A percentile compares a stretch with the other conserved stretches of the same genome.
Conservation (phyloP, 2,888 invertebrate genomes). For the Onchidella celtica region DNA sequence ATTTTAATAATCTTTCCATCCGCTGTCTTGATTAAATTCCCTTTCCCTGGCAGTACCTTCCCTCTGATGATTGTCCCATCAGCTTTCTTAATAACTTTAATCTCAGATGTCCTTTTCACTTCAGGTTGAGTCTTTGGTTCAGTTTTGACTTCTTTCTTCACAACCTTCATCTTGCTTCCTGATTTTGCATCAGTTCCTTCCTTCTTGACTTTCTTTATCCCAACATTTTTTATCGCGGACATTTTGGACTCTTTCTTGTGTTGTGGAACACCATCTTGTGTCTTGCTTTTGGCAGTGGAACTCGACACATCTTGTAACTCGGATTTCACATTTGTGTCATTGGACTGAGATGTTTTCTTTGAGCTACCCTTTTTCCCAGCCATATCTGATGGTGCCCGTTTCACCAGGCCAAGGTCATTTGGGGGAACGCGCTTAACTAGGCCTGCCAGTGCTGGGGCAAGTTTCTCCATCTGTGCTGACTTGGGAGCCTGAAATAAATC, state of each 20-base stretch:
- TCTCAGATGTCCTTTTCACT: background rate
- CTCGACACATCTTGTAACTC: background rate
- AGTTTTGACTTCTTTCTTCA: background rate
- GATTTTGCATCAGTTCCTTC: background rate
- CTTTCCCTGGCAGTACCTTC: background rate
- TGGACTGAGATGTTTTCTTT: background rate
- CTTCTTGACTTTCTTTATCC: background rate
- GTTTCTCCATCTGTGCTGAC: background rate
- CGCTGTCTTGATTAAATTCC: no score
- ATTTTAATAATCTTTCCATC: no score
- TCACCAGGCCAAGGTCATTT: constrained; percentile 17
- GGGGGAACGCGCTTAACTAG: constrained; percentile 26
- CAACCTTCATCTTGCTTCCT: background rate
- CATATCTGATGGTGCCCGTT: constrained; percentile 23
- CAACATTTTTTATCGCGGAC: background rate
- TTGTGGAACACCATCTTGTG: background rate
- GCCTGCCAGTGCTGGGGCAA: constrained; percentile 22
- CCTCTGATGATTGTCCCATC: constrained; percentile 14
- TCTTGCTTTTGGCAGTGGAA: no score
- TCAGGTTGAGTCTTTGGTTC: constrained; percentile 2
- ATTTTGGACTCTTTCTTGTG: background rate
- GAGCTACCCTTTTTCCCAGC: background rate
- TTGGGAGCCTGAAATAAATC: constrained; percentile 18
- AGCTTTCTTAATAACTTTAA: background rate
- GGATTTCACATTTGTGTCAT: background rate